phyloP scores from a whole-genome alignment of 2,113 vertebrate species.

The Cichladusa arquata region DNA sequence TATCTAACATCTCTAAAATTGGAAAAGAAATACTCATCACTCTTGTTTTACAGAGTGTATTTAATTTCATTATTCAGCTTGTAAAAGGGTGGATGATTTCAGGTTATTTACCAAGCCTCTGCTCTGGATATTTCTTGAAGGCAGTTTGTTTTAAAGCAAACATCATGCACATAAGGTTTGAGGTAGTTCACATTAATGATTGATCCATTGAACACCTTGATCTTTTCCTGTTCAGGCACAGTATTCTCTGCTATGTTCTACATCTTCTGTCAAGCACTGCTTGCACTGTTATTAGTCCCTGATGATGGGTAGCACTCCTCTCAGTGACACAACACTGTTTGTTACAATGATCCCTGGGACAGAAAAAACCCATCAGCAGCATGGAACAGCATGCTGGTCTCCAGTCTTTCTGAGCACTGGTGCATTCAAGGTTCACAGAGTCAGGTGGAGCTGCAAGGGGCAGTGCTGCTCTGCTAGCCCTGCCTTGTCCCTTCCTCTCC shows the following conservation, averaged over 20 bases:
- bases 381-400: neutral
- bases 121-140: neutral
- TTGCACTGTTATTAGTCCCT: neutral
- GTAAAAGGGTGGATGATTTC: neutral
- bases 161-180: neutral
- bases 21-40: neutral
- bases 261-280: neutral
- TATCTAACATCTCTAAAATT: neutral
- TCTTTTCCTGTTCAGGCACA: neutral
- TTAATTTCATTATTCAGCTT: neutral
- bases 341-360: too few relatives aligned
- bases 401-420: neutral
- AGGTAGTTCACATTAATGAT: neutral
- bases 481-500: neutral
- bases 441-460: neutral
- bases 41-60: neutral
- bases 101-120: neutral
- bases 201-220: neutral
- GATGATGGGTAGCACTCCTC: neutral
- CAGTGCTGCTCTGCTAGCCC: neutral
- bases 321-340: rapidly evolving
- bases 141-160: neutral
- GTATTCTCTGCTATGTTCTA: neutral
- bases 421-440: neutral
- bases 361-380: neutral